These are phyloP conservation scores for Mus spretus DNA, from an alignment of 2,797 vertebrate species.

Conservation along the genomic window DNA sequence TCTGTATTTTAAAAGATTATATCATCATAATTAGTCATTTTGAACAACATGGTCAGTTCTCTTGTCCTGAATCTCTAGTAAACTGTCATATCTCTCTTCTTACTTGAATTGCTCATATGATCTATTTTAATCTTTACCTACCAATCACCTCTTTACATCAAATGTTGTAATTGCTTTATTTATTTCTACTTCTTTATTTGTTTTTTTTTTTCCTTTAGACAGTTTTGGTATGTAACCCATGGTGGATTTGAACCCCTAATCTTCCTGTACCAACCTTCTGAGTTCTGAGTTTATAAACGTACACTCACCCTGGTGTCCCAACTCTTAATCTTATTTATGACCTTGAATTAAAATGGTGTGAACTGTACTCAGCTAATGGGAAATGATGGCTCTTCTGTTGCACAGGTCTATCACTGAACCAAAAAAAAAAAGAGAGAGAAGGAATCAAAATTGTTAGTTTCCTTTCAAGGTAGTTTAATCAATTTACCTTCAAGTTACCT, in stretches of 20 bases:
- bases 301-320: background rate
- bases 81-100: background rate
- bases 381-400: background rate
- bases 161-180: constrained; percentile 9
- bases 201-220: background rate
- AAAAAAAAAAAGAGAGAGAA: background rate
- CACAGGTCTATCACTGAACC: background rate
- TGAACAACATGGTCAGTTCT: background rate
- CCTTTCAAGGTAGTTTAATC: background rate
- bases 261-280: background rate
- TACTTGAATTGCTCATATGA: background rate
- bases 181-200: constrained; percentile 30
- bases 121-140: background rate
- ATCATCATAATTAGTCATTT: background rate
- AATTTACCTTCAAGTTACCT: constrained; percentile 21
- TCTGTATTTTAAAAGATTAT: background rate
- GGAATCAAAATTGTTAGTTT: background rate
- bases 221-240: background rate
- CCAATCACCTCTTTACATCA: background rate
- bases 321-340: constrained; percentile 11
- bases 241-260: background rate
- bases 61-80: background rate
- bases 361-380: background rate
- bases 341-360: background rate
- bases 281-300: background rate